These are phyloP conservation scores for Mus pahari DNA, from an alignment of 2,113 vertebrate species.

Conservation along the genomic window DNA sequence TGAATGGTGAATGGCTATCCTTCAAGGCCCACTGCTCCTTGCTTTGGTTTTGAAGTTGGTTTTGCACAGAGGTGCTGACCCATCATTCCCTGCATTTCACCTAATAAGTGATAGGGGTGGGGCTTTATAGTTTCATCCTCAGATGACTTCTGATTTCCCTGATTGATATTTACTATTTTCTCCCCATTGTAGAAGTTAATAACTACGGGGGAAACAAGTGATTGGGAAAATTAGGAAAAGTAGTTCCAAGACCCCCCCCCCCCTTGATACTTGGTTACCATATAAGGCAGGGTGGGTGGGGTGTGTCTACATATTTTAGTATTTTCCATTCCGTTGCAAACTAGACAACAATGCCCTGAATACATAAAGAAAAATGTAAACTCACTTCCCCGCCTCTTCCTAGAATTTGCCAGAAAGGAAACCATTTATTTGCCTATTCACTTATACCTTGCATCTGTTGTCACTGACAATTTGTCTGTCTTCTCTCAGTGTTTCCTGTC, in stretches of 20 bases:
- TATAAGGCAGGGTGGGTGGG: not conserved
- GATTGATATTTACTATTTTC: not conserved
- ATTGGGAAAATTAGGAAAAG: not conserved
- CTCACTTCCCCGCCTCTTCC: not conserved
- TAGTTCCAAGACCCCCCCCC: too few relatives aligned
- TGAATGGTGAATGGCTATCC: not conserved
- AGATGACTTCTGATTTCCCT: not conserved
- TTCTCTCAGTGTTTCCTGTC: slow-evolving; percentile 14
- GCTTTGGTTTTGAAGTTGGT: not conserved
- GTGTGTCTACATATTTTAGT: not conserved
- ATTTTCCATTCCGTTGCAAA: not conserved
- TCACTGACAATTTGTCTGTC: slow-evolving; percentile 35
- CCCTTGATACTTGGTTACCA: too few relatives aligned
- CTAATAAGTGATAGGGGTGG: not conserved
- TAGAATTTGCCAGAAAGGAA: not conserved
- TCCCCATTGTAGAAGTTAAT: not conserved
- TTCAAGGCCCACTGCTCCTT: not conserved
- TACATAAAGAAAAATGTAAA: not conserved
- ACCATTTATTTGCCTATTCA: slow-evolving; percentile 41
- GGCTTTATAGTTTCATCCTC: not conserved
- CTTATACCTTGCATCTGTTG: not conserved
- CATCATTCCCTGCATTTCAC: not conserved
- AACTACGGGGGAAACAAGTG: not conserved
- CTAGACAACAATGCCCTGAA: not conserved
- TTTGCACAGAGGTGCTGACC: not conserved